These are phyloP conservation scores for Trichoplusia ni DNA, from an alignment of 1,140 invertebrate species.

Conservation along the genomic window DNA sequence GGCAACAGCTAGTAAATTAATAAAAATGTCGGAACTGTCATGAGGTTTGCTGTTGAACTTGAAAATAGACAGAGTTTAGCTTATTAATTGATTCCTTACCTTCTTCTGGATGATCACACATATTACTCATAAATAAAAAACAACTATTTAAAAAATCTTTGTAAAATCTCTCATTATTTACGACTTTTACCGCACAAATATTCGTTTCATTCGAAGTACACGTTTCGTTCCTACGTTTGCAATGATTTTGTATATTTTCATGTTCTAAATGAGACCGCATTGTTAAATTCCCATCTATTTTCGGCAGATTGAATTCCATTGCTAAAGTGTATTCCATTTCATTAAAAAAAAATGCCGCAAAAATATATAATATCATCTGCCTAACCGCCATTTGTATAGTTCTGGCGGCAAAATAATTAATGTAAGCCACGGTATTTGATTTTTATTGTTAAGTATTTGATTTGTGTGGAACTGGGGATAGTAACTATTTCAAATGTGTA, in stretches of 20 bases:
- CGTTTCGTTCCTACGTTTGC: conserved; percentile 28
- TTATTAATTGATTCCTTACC: conserved; percentile 37
- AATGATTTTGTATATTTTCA: conserved; percentile 24
- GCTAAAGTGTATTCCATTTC: neutral
- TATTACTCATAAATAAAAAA: conserved; percentile 57
- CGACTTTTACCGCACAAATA: conserved; percentile 41
- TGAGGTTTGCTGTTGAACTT: too few species aligned
- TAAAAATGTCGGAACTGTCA: too few species aligned
- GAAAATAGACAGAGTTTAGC: too few species aligned
- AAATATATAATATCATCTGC: neutral
- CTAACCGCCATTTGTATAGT: neutral
- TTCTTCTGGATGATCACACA: conserved; percentile 50
- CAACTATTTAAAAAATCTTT: conserved; percentile 55
- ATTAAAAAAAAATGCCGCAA: neutral
- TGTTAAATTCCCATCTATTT: neutral
- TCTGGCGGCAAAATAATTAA: neutral
- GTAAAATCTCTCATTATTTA: conserved; percentile 27
- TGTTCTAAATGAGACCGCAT: neutral
- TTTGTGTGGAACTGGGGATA: too few species aligned
- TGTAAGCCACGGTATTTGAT: conserved; percentile 12
- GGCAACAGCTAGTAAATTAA: too few species aligned
- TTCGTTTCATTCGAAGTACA: conserved; percentile 41
- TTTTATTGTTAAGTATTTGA: too few species aligned
- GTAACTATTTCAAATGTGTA: too few species aligned
- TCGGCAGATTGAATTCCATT: neutral